A percentile compares a stretch with the other conserved stretches of the same genome.
phyloP scores from a whole-genome alignment of 2,797 vertebrate genomes.

The Orestias chungarensis region DNA sequence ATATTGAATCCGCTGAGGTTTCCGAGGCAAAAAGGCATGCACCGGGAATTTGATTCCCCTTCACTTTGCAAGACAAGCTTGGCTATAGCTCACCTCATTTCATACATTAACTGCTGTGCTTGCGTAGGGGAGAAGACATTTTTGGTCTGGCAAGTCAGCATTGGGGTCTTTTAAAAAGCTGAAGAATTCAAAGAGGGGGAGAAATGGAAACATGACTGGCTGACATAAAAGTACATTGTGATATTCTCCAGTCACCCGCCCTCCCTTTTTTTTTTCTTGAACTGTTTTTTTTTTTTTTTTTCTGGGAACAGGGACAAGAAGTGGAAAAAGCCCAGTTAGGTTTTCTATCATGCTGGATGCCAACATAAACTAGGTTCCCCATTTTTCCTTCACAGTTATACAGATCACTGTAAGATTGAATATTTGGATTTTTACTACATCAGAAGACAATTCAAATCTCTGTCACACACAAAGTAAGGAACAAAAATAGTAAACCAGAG shows the following conservation, averaged over 20 bases:
- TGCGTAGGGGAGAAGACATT: constrained; percentile 60
- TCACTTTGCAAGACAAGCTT: constrained; percentile 53
- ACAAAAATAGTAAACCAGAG: constrained; percentile 59
- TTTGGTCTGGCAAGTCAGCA: constrained; percentile 55
- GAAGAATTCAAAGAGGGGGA: constrained; percentile 36
- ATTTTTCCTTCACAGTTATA: constrained; percentile 49
- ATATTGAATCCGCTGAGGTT: constrained; percentile 45
- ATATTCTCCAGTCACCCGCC: constrained; percentile 50
- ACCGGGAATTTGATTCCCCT: constrained; percentile 52
- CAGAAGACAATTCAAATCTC: constrained; percentile 59
- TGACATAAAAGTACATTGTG: constrained; percentile 59
- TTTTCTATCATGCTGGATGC: constrained; percentile 64
- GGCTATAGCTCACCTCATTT: constrained; percentile 63
- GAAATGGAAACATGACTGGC: constrained; percentile 61
- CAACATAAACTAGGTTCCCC: constrained; percentile 67
- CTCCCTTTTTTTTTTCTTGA: constrained; percentile 23
- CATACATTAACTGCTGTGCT: constrained; percentile 68
- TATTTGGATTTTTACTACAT: constrained; percentile 67
- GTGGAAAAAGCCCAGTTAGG: constrained; percentile 64
- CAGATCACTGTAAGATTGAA: constrained; percentile 51
- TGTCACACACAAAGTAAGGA: constrained; percentile 35
- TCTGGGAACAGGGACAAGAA: constrained; percentile 31
- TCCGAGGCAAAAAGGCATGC: constrained; percentile 27
- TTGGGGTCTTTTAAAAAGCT: constrained; percentile 64
- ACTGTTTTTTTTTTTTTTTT: constrained; percentile 65